Base-by-base conservation (phyloP, 1,140 invertebrate genomes). In the Drosophila ohnishii region DNA sequence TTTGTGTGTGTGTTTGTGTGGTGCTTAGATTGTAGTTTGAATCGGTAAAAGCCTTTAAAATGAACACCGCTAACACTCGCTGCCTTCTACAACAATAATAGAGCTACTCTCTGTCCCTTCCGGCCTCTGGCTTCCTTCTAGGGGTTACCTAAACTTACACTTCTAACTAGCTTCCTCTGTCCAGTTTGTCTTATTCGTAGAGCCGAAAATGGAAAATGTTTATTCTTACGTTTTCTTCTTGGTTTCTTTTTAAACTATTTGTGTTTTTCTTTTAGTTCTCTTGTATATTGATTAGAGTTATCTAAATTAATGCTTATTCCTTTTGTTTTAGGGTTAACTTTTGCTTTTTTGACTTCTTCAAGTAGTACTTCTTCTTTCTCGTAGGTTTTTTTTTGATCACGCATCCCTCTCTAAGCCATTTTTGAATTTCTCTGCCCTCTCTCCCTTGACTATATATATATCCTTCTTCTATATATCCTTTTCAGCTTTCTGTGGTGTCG, bases 361-460 rank as follows among this genome's bases (percentile, higher is more conserved):
- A 53, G 39, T 71, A 28, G 44, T 45, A 58, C 65, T 80, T 53
- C 45, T 73, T 69, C 51, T 65, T 73, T 42, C 34, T 66, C 66
- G 63, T 75, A 56, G 37, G 51, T 73, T 89, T 85, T 91, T 91
- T 85, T 91, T 91, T 91, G 90, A 93, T 92, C 93, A 94, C 94
- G 94, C 94, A 93, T 94, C 93, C 94, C 94, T 94, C 88, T 83
- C 74, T 75, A 75, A 71, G 60, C 42, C 60, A 57, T 63, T 60
- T 60, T 72, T 73, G 67, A 71, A 82, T 70, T 59, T 57, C 60
- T 65, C 70, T 75, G 75, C 69, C 78, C 74, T 63, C 82, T 61
- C 64, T 66, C 50, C 74, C 64, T 44, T 56, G 69, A 51, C 67
- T 69, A 80, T 71, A 72, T 71, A 72, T 35, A 53, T 53, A 53